Evolutionary conservation across 2,888 invertebrate genomes (phyloP).

Genomic region (Cryptosula pallasiana): DNA sequence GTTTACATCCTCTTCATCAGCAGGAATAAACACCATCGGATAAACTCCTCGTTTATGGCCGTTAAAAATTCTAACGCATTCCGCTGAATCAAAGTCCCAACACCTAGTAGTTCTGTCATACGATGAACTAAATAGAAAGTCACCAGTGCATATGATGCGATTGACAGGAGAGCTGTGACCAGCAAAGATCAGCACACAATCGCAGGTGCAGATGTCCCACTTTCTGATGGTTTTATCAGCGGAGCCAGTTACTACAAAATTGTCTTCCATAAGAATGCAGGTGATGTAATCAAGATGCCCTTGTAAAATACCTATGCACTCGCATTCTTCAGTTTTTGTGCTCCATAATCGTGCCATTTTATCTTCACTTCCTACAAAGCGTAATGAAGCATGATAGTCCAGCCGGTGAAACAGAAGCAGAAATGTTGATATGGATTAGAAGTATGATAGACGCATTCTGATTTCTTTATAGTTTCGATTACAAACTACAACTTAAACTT

Average conservation of each 20-base stretch:
- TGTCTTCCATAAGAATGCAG: constrained; percentile 54
- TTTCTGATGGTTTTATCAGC: constrained; percentile 56
- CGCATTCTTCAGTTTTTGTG: constrained; percentile 52
- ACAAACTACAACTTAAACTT: too few species aligned
- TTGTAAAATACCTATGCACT: constrained; percentile 55
- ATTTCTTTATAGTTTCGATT: too few species aligned
- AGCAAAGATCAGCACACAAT: constrained; percentile 53
- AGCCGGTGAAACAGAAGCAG: too few species aligned
- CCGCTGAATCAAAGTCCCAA: constrained; percentile 56
- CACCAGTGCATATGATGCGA: constrained; percentile 55
- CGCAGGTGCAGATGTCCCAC: constrained; percentile 57
- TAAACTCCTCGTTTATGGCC: constrained; percentile 57
- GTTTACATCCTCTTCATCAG: constrained; percentile 44
- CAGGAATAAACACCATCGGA: constrained; percentile 56
- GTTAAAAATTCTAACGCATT: constrained; percentile 51
- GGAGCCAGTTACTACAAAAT: constrained; percentile 55
- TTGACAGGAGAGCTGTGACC: constrained; percentile 56
- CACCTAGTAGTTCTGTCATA: constrained; percentile 52
- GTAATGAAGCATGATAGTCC: too few species aligned
- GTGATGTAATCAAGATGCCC: constrained; percentile 57
- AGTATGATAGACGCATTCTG: too few species aligned
- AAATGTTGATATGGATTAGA: too few species aligned
- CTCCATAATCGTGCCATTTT: constrained; percentile 56
- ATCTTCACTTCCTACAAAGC: constrained; percentile 55
- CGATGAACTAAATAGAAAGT: constrained; percentile 51